Conservation (phyloP, 2,113 vertebrate species). For the Labrus mixtus region DNA sequence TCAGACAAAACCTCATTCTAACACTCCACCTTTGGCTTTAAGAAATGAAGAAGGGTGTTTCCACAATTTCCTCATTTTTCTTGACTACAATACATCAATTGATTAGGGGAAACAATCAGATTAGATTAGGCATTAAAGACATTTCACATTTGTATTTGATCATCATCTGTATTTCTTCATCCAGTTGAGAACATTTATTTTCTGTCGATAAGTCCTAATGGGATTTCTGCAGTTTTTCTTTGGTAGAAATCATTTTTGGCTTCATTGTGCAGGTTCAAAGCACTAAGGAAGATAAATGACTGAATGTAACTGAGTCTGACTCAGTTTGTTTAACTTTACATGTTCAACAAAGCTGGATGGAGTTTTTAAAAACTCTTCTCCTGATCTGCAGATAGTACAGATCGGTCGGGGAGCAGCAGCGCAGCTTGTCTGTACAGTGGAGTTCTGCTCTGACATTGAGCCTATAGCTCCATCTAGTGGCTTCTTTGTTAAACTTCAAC, state of each 20-base stretch:
- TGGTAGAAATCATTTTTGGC: neutral
- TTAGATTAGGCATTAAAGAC: neutral
- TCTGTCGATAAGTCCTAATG: neutral
- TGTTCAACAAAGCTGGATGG: neutral
- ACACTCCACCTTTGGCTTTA: neutral
- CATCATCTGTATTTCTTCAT: neutral
- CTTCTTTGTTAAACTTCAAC: neutral
- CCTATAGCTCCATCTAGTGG: conserved; percentile 66
- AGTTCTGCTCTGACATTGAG: neutral
- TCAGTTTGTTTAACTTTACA: neutral
- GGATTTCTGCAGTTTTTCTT: neutral
- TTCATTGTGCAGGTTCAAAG: neutral
- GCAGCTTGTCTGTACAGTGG: no score
- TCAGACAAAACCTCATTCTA: neutral
- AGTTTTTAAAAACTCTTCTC: neutral
- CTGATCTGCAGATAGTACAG: neutral
- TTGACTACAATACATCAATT: neutral
- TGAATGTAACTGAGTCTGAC: neutral
- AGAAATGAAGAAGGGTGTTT: neutral
- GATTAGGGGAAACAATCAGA: neutral
- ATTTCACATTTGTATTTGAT: neutral
- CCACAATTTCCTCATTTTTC: neutral
- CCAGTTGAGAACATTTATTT: neutral
- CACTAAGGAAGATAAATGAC: neutral
- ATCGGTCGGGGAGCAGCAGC: neutral